Percentiles rank a stretch among this genome's conserved stretches.
These are phyloP conservation scores for Volucella inflata DNA, from an alignment of 2,888 invertebrate genomes.

Conservation along the genomic window DNA sequence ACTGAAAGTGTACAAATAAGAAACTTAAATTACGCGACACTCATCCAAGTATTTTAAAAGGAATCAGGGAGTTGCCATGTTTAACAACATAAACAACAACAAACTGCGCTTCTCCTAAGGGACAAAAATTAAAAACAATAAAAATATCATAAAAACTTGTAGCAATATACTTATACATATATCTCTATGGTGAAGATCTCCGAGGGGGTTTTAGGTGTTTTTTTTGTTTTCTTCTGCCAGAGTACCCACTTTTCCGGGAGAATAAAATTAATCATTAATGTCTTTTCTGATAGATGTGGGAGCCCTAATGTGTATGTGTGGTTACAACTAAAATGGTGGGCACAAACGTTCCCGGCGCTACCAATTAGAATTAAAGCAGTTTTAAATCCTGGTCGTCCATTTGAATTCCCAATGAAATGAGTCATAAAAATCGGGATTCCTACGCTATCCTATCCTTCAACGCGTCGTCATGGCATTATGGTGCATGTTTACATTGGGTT, in stretches of 20 bases:
- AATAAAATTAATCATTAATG: constrained; percentile 52
- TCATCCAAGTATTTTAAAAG: neutral
- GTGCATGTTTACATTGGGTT: constrained; percentile 56
- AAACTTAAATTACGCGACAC: constrained; percentile 37
- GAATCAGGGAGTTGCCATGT: neutral
- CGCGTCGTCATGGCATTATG: neutral
- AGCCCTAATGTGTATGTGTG: constrained; percentile 11
- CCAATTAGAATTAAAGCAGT: constrained; percentile 61
- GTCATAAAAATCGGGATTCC: constrained; percentile 57
- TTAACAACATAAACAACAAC: constrained; percentile 5
- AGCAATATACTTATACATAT: constrained; percentile 26
- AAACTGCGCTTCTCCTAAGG: constrained; percentile 42
- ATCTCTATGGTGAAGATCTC: neutral
- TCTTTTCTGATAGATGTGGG: constrained; percentile 10
- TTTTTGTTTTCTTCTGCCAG: neutral
- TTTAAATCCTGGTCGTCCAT: constrained; percentile 31
- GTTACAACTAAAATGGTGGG: constrained; percentile 40
- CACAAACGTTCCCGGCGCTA: constrained; percentile 43
- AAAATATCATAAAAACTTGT: constrained; percentile 55
- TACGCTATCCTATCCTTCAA: neutral
- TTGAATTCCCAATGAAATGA: constrained; percentile 60
- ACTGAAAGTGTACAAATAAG: constrained; percentile 60
- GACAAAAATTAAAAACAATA: constrained; percentile 46
- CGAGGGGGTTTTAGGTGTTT: neutral
- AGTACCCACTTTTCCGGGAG: too few relatives aligned